Evolutionary conservation across 2,888 invertebrate species (phyloP).

Genomic region (Netelia melanura): DNA sequence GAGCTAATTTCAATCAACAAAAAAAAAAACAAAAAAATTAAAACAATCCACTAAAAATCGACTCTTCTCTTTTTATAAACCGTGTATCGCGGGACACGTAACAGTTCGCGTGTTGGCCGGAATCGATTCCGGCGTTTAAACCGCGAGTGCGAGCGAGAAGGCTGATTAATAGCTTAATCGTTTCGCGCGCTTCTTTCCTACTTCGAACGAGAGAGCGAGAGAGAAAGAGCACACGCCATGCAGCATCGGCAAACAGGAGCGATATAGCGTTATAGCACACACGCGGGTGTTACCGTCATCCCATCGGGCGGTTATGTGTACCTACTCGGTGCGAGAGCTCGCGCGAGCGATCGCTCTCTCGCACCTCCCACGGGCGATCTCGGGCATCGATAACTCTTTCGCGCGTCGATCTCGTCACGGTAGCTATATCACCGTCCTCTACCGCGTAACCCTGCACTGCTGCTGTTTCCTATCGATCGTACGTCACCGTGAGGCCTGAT

Average conservation of each 20-base stretch:
- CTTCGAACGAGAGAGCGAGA: slow-evolving; percentile 32
- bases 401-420: slow-evolving; percentile 67
- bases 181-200: slow-evolving; percentile 70
- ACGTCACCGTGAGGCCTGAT: slow-evolving; percentile 66
- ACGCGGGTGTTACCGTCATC: slow-evolving; percentile 65
- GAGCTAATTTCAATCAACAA: too few relatives aligned
- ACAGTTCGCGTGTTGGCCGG: slow-evolving; percentile 69
- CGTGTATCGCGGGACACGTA: slow-evolving; percentile 9
- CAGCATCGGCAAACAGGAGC: slow-evolving; percentile 51
- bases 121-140: slow-evolving; percentile 68
- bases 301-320: slow-evolving; percentile 44
- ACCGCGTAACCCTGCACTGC: slow-evolving; percentile 14
- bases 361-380: slow-evolving; percentile 71
- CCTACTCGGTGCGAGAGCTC: slow-evolving; percentile 15
- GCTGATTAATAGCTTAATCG: slow-evolving; percentile 77
- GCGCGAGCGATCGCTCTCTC: slow-evolving; percentile 59
- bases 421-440: slow-evolving; percentile 52
- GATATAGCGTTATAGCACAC: slow-evolving; percentile 48
- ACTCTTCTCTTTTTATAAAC: too few relatives aligned
- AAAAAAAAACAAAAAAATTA: background rate
- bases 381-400: slow-evolving; percentile 68
- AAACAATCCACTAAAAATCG: too few relatives aligned
- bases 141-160: slow-evolving; percentile 49
- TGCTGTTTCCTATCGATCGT: slow-evolving; percentile 69
- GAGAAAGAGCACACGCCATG: slow-evolving; percentile 13